phyloP scores from a whole-genome alignment of 2,888 invertebrate species.

The Adelphocoris suturalis region DNA sequence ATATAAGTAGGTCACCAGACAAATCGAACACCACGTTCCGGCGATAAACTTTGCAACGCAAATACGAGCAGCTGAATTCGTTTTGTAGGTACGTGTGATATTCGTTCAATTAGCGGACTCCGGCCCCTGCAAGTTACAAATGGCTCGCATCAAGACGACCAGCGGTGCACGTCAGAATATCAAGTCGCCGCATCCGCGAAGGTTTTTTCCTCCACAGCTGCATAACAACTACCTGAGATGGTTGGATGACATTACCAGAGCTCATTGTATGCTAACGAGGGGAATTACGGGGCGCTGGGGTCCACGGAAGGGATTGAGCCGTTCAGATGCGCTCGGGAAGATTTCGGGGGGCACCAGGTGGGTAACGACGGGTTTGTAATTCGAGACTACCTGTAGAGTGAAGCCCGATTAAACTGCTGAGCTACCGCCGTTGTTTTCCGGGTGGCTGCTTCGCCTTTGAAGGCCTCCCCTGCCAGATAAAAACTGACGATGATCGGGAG shows the following conservation, averaged over 20 bases:
- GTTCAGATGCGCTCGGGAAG: conserved; percentile 2
- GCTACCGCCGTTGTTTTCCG: conserved; percentile 29
- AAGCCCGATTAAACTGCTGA: conserved; percentile 31
- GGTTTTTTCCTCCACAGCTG: neutral
- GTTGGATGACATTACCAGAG: neutral
- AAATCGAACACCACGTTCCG: too few species aligned
- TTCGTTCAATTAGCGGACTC: conserved; percentile 5
- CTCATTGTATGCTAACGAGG: conserved; percentile 36
- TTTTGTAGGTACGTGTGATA: conserved; percentile 26
- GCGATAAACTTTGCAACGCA: too few species aligned
- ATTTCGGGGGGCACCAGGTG: conserved; percentile 23
- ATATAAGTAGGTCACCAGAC: too few species aligned
- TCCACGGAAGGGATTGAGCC: neutral
- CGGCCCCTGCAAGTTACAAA: neutral
- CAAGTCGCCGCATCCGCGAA: neutral
- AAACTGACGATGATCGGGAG: conserved; percentile 22
- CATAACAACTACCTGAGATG: conserved; percentile 17
- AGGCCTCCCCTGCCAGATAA: neutral
- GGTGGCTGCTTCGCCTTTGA: conserved; percentile 25
- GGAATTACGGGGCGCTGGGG: neutral
- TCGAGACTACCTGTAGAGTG: conserved; percentile 28
- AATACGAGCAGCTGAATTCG: too few species aligned
- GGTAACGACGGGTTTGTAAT: conserved; percentile 39
- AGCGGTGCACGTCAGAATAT: neutral
- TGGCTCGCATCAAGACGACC: neutral